Evolutionary conservation across 2,888 invertebrate genomes (phyloP), one percentile per base, ranked within the genome.

Genomic region (Tridacna crocea): DNA sequence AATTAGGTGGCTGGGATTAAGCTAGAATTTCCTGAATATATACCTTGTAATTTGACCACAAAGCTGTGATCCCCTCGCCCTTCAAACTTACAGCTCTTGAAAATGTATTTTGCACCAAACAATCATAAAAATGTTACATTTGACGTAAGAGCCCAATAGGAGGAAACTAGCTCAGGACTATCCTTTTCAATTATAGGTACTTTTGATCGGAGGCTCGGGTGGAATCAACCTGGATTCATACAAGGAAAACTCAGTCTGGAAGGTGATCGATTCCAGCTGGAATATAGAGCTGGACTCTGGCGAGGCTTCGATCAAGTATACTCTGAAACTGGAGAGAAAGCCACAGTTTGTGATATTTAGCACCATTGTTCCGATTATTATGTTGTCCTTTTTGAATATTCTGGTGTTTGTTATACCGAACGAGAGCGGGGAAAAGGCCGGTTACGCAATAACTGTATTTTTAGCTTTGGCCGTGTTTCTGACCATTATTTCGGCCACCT

Each of bases 381-480:
- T 77, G 76, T 55, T 77, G 26, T 19, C 58, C 3, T 19, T 77
- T 22, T 24, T 77, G 26, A 70, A 77, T 46, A 27, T 68, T 10
- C 24, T 77, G 8, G 76, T 77, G 55, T 77, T 77, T 27, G 22
- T 70, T 0, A 15, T 77, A 15, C 76, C 76, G 26, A 36, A 27
- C 24, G 68, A 66, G 17, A 46, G 68, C 22, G 76, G 76, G 13
- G 76, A 77, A 27, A 77, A 77, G 76, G 24, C 76, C 15, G 76
- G 76, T 46, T 77, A 77, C 22, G 76, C 76, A 19, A 58, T 77
- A 19, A 77, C 76, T 4, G 76, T 77, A 2, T 77, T 77, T 22
- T 36, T 77, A 58, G 68, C 76, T 12, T 55, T 77, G 27, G 76
- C 76, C 58, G 76, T 77, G 19, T 77, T 77, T 36, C 27, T 77